Base-by-base conservation (phyloP, 2,113 vertebrate species). In the Hippopotamus amphibius region DNA sequence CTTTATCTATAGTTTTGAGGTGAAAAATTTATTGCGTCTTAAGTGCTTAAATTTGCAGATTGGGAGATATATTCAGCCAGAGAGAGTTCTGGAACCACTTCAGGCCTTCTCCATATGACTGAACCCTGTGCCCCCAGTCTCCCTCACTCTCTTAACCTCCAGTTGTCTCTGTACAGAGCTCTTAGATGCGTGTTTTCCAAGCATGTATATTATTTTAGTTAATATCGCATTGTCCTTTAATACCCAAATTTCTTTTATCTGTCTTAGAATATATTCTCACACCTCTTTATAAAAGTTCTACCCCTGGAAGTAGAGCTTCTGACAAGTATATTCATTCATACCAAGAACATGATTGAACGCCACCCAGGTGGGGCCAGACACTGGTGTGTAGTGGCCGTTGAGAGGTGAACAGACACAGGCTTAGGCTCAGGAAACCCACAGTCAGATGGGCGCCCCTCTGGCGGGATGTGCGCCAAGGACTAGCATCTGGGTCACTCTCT, bases 1-100 rank as follows among this genome's bases (percentile, higher is more conserved):
- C 57, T 95, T 83, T 72, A 68, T 72, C 85, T 97, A 22, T 4
- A 91, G 48, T 86, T 93, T 97, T 83, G 28, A 93, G 48, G 9
- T 43, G 81, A 83, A 87, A 87, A 86, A 3, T 55, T 71, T 71
- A 3, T 66, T 12, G 12, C 16, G 88, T 88, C n/a, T 74, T 84
- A 88, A 93, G 43, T 82, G n/a, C 9, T 95, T 79, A 88, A 90
- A 61, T 79, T 94, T 77, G 28, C 30, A 53, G 17, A 72, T 28
- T 80, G 12, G 46, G 89, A n/a, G 48, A 66, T 61, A 28, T 22
- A 63, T 89, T 88, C 88, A 77, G 26, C 33, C 81, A 57, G 15
- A 76, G 77, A 96, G 80, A 81, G 37, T 96, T 88, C 77, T 88
- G 30, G 57, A 84, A 65, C 5, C 89, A 76, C 22, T 61, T 82